Evolutionary conservation across 2,888 invertebrate species (phyloP), one percentile per base, ranked within the genome.

Genomic region (Sphaeridia pumilis): DNA sequence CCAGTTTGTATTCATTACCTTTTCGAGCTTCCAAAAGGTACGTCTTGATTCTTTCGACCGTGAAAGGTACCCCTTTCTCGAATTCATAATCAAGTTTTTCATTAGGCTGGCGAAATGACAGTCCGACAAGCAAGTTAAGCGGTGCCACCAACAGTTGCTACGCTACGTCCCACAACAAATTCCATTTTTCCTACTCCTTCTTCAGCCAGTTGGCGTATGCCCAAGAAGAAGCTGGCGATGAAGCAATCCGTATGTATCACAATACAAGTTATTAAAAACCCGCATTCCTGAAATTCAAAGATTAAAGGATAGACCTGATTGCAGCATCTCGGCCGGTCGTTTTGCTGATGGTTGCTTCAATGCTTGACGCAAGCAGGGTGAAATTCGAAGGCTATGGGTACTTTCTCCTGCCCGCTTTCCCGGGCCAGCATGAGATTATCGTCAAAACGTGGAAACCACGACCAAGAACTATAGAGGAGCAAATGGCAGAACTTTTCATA

Each of bases 301-400:
- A 7, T 21, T 14, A 42, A 7, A 43, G 25, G 26, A 7, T 22
- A 5, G 21, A 17, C 24, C 31, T 10, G 10, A 10, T 41, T 3
- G n/a, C 20, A 61, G 63, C 36, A 42, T 55, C 55, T 4, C 48
- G 52, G 17, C 64, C 64, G 5, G 38, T 58, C 1, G 49, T 64
- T 25, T 43, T 56, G 0, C 36, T 64, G 1, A 58, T 58, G 57
- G 61, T 58, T 10, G 56, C 57, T 1, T 58, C 59, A 4, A 58
- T 62, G 50, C 34, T 49, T 7, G 56, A 60, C 12, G 53, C 55
- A 0, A 54, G 58, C 31, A 38, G 57, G 7, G 51, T 64, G 1
- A 50, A 53, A 24, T 60, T 58, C 48, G 62, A 62, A 44, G 64
- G 64, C 3, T 64, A 64, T 24, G 62, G 58, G 2, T 62, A 59